Conservation (phyloP, 2,888 invertebrate genomes). For the Lamellibrachia satsuma region DNA sequence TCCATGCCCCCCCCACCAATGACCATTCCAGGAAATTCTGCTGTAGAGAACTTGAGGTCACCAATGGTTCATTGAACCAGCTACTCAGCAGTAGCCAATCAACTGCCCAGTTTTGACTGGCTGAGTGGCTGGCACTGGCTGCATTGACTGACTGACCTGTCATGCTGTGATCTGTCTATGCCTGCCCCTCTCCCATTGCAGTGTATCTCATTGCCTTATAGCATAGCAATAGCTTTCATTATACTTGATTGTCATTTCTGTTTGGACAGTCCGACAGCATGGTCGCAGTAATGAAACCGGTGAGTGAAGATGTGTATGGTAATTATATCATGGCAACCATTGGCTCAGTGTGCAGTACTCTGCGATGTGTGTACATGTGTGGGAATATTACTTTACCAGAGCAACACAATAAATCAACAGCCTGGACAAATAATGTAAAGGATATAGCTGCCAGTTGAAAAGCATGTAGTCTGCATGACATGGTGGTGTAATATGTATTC, state of each 20-base stretch:
- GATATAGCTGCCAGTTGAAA: not conserved
- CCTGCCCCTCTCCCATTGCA: not conserved
- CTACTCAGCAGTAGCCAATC: not conserved
- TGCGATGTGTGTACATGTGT: not conserved
- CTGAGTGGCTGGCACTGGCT: not conserved
- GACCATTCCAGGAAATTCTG: not conserved
- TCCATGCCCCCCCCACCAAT: not conserved
- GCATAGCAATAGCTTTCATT: not conserved
- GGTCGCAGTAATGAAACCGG: constrained; percentile 17
- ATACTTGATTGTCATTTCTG: not conserved
- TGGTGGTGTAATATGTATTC: no score
- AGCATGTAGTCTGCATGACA: not conserved
- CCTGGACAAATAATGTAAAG: not conserved
- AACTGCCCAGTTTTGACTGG: not conserved
- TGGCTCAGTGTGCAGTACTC: no score
- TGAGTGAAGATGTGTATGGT: not conserved
- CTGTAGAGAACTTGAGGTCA: not conserved
- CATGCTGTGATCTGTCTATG: not conserved
- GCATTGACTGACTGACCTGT: not conserved
- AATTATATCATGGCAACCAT: not conserved
- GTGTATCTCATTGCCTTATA: not conserved
- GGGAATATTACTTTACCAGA: not conserved
- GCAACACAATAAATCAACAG: not conserved
- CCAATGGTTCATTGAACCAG: not conserved
- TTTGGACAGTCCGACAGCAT: not conserved